Percentiles rank a stretch among this genome's conserved stretches.
Evolutionary conservation across 2,113 vertebrate genomes (phyloP).

Genomic region (Catagonus wagneri): DNA sequence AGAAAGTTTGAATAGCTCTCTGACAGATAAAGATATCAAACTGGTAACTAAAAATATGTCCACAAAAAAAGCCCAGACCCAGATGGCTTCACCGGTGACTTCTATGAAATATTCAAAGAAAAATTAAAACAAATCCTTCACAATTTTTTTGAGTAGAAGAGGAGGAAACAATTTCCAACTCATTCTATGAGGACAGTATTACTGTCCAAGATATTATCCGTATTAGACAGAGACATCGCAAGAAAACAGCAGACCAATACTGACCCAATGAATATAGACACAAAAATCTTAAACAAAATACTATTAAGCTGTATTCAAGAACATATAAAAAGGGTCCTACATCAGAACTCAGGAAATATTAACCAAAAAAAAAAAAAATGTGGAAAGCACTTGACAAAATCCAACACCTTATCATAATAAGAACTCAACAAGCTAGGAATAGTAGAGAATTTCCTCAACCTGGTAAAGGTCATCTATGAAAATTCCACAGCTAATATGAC

Average conservation of each 20-base stretch:
- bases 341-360: neutral
- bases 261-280: neutral
- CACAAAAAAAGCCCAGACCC: neutral
- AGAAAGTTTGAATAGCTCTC: neutral
- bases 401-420: neutral
- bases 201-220: neutral
- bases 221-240: neutral
- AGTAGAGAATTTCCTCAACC: neutral
- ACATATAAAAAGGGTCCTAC: neutral
- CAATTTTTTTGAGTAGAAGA: neutral
- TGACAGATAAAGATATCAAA: constrained; percentile 6
- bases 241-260: neutral
- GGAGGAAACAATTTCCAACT: neutral
- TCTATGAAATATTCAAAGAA: neutral
- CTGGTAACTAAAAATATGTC: neutral
- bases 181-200: neutral
- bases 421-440: neutral
- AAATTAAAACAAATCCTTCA: neutral
- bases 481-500: neutral
- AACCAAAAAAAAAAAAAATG: neutral
- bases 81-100: neutral
- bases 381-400: neutral
- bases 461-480: neutral
- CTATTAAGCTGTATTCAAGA: neutral
- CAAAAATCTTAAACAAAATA: neutral